phyloP scores from a whole-genome alignment of 1,140 invertebrate species.

The Pteromalus puparum region DNA sequence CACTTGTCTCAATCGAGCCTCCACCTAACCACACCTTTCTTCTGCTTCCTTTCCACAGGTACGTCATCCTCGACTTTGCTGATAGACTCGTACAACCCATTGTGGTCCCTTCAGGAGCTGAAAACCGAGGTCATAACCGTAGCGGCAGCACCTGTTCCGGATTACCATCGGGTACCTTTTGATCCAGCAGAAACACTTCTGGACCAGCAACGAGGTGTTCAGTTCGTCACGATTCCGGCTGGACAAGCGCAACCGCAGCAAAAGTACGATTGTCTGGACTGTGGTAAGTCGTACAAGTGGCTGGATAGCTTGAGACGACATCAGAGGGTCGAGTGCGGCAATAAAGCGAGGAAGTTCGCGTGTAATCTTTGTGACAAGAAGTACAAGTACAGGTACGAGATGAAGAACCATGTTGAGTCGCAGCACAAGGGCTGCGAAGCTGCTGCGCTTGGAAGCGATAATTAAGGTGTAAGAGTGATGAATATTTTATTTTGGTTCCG shows the following conservation, averaged over 20 bases:
- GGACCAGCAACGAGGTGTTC: background rate
- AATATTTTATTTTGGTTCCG: background rate
- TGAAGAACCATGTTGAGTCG: slow-evolving; percentile 66
- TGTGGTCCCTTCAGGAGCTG: slow-evolving; percentile 41
- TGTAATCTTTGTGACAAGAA: slow-evolving; percentile 66
- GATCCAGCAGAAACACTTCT: background rate
- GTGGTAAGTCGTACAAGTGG: slow-evolving; percentile 76
- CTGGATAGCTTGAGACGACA: slow-evolving; percentile 75
- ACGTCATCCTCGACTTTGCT: slow-evolving; percentile 7
- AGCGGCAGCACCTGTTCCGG: background rate
- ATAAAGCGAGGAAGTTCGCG: slow-evolving; percentile 70
- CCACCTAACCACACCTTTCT: background rate
- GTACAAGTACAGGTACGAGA: slow-evolving; percentile 70
- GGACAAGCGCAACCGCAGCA: background rate
- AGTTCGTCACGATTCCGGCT: background rate
- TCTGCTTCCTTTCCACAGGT: slow-evolving; percentile 28
- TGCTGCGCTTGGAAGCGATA: background rate
- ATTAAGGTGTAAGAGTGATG: background rate
- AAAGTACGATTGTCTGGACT: slow-evolving; percentile 55
- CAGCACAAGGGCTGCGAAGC: slow-evolving; percentile 54
- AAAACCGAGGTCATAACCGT: slow-evolving; percentile 12
- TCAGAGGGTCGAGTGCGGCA: slow-evolving; percentile 76
- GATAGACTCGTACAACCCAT: slow-evolving; percentile 30
- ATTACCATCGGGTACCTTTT: slow-evolving; percentile 13
- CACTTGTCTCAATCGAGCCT: background rate